Base-by-base conservation (phyloP, 2,113 vertebrate species). In the Melanotaenia duboulayi region DNA sequence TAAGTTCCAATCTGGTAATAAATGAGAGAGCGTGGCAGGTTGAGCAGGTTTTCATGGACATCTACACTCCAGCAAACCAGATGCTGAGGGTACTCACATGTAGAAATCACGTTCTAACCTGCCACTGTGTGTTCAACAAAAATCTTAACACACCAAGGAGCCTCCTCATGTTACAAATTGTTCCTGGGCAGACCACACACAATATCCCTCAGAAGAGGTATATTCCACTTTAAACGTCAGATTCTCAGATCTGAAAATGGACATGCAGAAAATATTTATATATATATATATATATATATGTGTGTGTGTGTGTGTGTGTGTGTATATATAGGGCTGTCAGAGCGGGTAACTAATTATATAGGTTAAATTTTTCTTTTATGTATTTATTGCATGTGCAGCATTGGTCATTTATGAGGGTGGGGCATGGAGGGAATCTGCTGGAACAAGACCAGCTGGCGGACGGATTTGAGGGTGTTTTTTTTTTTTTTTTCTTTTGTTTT, bases 131-230 rank as follows among this genome's bases (percentile, higher is more conserved):
- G 51, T 13, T 35, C 13, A n/a, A 44, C 1, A 11, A 11, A 48
- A n/a, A 11, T n/a, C 14, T 11, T 44, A 19, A 20, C 44, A 20
- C 42, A 37, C 59, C 22, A 2, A 44, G 42, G 44, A 22, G 48
- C 23, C 74, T 69, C 42, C 44, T 68, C 51, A 2, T 60, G 73
- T 74, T 77, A 71, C 73, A 65, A 40, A 70, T 62, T 66, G 61
- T 59, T 52, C 57, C 60, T 39, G 19, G 49, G 73, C 16, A 57
- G 44, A 19, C 51, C 46, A 37, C 16, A 46, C 11, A 20, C 14
- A 10, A 48, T 20, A 14, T 20, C 16, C 22, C 22, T 48, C 4
- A n/a, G 17, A 10, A n/a, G 17, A 10, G 44, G 13, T n/a, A 14
- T 7, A 48, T n/a, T 48, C 44, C 44, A 48, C 44, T 48, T 17